Conservation (phyloP, 2,888 invertebrate species). For the Sarcophaga carnaria region DNA sequence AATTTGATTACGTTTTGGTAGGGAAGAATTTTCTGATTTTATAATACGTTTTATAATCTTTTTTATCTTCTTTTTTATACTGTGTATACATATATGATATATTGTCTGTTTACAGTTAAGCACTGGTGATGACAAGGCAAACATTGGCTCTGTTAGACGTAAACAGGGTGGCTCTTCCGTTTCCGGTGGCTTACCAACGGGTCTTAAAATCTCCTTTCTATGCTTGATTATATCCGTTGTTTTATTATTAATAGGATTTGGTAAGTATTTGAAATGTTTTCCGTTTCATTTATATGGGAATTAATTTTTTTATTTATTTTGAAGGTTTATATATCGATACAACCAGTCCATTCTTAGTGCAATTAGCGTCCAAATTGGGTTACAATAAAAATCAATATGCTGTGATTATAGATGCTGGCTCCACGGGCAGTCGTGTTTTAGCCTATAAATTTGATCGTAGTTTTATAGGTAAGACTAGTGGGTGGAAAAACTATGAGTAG, state of each 20-base stretch:
- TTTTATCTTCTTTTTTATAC: constrained; percentile 18
- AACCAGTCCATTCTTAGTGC: constrained; percentile 84
- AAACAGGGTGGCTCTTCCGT: constrained; percentile 72
- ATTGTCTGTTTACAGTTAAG: constrained; percentile 63
- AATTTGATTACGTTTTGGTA: constrained; percentile 71
- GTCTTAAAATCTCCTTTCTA: constrained; percentile 80
- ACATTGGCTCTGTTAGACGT: constrained; percentile 71
- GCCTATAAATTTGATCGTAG: constrained; percentile 93
- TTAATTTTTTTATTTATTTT: too few species aligned
- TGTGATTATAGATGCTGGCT: constrained; percentile 96
- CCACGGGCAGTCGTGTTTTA: constrained; percentile 93
- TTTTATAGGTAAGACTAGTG: constrained; percentile 84
- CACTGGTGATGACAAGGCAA: constrained; percentile 75
- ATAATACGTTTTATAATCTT: not conserved
- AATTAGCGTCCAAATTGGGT: constrained; percentile 88
- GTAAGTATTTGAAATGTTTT: constrained; percentile 73
- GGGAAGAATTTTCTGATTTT: constrained; percentile 20
- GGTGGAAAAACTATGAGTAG: too few species aligned
- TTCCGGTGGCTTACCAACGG: constrained; percentile 74
- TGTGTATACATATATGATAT: not conserved
- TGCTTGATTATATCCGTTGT: constrained; percentile 79
- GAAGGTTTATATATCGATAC: constrained; percentile 80
- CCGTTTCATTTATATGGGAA: constrained; percentile 11
- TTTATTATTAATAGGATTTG: constrained; percentile 79
- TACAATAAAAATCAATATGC: constrained; percentile 89